These are phyloP conservation scores for Recurvirostra avosetta DNA, from an alignment of 2,113 vertebrate species.

Conservation along the genomic window DNA sequence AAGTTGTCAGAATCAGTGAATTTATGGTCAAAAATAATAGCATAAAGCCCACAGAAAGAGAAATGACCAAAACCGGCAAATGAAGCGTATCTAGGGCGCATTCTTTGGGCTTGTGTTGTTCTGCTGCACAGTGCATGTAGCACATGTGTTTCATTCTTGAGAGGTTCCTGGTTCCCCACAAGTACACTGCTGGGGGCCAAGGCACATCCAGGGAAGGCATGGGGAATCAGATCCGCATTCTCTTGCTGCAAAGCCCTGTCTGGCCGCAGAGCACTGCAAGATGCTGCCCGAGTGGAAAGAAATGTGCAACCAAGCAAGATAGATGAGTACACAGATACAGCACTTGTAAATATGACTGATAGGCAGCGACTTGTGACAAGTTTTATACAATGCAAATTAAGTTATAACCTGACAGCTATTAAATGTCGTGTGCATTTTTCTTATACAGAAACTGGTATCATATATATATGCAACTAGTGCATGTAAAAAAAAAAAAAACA, in stretches of 20 bases:
- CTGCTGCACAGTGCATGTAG: accelerated
- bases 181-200: not conserved
- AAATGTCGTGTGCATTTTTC: not conserved
- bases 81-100: accelerated
- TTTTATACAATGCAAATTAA: not conserved
- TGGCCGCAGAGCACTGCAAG: not conserved
- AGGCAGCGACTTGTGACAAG: not conserved
- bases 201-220: not conserved
- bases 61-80: not conserved
- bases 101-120: not conserved
- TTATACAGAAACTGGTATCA: not conserved
- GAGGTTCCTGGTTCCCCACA: not conserved
- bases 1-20: not conserved
- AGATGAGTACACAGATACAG: not conserved
- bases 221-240: not conserved
- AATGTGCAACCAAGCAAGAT: not conserved
- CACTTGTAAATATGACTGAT: not conserved
- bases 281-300: accelerated
- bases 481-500: accelerated
- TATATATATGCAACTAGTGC: not conserved
- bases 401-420: not conserved
- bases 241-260: not conserved
- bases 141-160: not conserved
- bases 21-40: not conserved
- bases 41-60: not conserved